Base-by-base conservation (phyloP, 2,797 vertebrate genomes). In the Eleutherodactylus coqui region DNA sequence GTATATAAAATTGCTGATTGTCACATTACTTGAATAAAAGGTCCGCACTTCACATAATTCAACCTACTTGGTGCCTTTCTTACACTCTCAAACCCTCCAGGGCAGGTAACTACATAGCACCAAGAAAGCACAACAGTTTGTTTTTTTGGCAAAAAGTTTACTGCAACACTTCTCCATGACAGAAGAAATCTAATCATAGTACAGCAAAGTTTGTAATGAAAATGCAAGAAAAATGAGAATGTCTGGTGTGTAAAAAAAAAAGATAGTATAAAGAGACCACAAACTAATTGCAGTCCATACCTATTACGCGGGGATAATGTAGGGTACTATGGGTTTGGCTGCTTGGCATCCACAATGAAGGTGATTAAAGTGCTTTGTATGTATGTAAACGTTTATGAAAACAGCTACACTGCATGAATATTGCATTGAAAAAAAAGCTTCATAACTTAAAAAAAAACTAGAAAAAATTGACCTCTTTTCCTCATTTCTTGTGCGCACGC, bases 361-460 rank as follows among this genome's bases (percentile, higher is more conserved):
- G 51, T 80, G 75, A 83, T 83, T 84, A 87, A 84, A 87, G 86
- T 87, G 86, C 86, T 79, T 87, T 55, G 82, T 53, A 84, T 84
- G 67, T 53, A 78, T 75, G 86, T 64, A 79, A 84, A 84, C 76
- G 3, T 64, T 77, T 80, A 75, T 73, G 60, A 13, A 79, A 80
- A 64, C 73, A 41, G 21, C 81, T 73, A 64, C 60, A 84, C 62
- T 29, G 86, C 55, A 83, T 70, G 75, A 83, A 62, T 84, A 83
- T 75, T 79, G 75, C 85, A 86, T 79, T 85, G 43, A 81, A 62
- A 72, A n/a, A 79, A 81, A 75, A 75, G 79, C 55, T 82, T 82
- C 77, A 86, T 76, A 86, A 82, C 75, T 82, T 82, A 86, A 73
- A 83, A 69, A 80, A 36, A 41, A 81, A 69, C 70, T 84, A 80